Base-by-base conservation (phyloP, 2,113 vertebrate genomes). In the Saguinus midas region DNA sequence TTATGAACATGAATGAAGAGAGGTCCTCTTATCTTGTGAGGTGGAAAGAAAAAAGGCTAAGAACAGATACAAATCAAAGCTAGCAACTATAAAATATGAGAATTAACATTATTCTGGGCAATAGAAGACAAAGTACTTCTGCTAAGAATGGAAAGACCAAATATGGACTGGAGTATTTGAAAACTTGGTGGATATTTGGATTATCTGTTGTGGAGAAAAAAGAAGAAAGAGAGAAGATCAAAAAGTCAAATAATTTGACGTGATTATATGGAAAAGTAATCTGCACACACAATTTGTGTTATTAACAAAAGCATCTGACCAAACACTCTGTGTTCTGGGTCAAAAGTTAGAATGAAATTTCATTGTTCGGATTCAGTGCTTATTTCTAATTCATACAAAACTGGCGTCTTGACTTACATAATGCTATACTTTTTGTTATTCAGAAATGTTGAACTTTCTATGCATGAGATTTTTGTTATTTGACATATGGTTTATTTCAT, bases 381-480 rank as follows among this genome's bases (percentile, higher is more conserved):
- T n/a, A 55, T 80, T 91, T 79, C 27, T 50, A 55, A 68, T 23
- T 91, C 6, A 91, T 25, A 37, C 2, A 57, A 50, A 40, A 70
- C 1, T 61, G 8, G 2, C 4, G 25, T n/a, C 61, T 50, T 58
- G 10, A 3, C 2, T 7, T n/a, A 29, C 9, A n/a, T 43, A 52
- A 57, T 55, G n/a, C 12, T 57, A 29, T 27, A 18, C 2, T 50
- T 40, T 12, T 25, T 83, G 4, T 16, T 50, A 82, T 25, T 50
- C 32, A 43, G 13, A 91, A 87, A 55, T 50, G 37, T n/a, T 25
- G 72, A 76, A 32, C 16, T 21, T 37, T 57, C 40, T 43, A 45
- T 66, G 16, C 8, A 64, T 72, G 18, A n/a, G 3, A 61, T 17
- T 84, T 55, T 68, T 87, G 16, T 76, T 75, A 81, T 29, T 66